Conservation (phyloP, 2,797 vertebrate species). For the Pangasius macronema region DNA sequence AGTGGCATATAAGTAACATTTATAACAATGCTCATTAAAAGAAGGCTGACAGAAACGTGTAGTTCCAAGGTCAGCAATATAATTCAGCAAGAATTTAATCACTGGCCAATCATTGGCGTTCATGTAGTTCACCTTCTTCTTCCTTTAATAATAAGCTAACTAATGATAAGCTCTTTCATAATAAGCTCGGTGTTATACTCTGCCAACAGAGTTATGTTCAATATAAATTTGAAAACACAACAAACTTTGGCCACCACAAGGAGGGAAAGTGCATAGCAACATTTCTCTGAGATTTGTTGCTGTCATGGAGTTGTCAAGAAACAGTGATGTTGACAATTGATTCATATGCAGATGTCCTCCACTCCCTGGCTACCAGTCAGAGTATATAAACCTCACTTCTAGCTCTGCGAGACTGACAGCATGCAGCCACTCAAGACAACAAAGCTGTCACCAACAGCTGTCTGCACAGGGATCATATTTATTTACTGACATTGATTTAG, state of each 20-base stretch:
- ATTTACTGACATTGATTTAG: conserved; percentile 83
- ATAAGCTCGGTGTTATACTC: conserved; percentile 79
- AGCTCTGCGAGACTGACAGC: conserved; percentile 90
- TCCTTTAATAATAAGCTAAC: not conserved
- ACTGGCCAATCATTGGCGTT: not conserved
- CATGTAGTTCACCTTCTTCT: not conserved
- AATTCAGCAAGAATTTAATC: not conserved
- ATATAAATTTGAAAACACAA: conserved; percentile 32
- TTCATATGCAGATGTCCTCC: conserved; percentile 96
- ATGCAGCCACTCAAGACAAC: conserved; percentile 91
- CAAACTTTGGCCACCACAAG: conserved; percentile 70
- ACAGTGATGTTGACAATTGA: conserved; percentile 92
- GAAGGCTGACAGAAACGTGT: not conserved
- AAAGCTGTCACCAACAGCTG: conserved; percentile 99
- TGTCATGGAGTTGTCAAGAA: conserved; percentile 82
- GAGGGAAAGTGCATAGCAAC: conserved; percentile 67
- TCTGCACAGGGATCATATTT: conserved; percentile 87
- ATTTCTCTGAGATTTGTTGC: conserved; percentile 80
- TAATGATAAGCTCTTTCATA: conserved; percentile 66
- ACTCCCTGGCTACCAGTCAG: conserved; percentile 88
- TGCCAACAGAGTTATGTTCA: conserved; percentile 57
- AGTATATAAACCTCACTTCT: conserved; percentile 88
- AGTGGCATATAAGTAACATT: not conserved
- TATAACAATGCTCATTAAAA: not conserved
- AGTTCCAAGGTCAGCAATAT: too few relatives aligned